These are phyloP conservation scores for Cybosia mesomella DNA, from an alignment of 2,888 invertebrate species.

Conservation along the genomic window DNA sequence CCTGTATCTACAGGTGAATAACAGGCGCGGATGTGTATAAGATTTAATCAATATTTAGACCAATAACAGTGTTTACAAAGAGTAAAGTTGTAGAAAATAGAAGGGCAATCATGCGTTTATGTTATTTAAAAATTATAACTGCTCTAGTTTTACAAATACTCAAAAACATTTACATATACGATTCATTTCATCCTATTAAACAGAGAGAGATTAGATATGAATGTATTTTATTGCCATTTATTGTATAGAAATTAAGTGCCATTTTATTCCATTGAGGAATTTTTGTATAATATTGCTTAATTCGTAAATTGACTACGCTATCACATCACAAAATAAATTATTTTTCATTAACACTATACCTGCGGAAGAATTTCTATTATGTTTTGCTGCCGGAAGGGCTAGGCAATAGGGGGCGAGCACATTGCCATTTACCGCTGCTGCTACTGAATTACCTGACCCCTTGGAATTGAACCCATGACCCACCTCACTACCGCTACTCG, in stretches of 20 bases:
- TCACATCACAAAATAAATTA: constrained; percentile 32
- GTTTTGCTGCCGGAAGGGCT: not conserved
- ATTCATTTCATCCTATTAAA: not conserved
- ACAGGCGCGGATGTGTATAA: constrained; percentile 33
- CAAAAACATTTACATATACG: not conserved
- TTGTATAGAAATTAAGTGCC: not conserved
- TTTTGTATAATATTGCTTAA: constrained; percentile 28
- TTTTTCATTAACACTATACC: not conserved
- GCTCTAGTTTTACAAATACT: constrained; percentile 4
- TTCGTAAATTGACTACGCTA: constrained; percentile 21
- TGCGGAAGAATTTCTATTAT: not conserved
- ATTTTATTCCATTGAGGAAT: constrained; percentile 36
- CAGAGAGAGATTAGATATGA: not conserved
- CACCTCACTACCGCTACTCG: not conserved
- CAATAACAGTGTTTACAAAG: constrained; percentile 29
- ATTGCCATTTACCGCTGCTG: not conserved
- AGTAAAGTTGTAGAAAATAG: constrained; percentile 36
- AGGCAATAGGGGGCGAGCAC: not conserved
- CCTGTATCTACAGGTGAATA: constrained; percentile 31
- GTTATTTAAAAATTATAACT: constrained; percentile 11
- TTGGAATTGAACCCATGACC: not conserved
- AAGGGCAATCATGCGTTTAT: constrained; percentile 22
- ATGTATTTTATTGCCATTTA: no score
- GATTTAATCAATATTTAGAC: constrained; percentile 42
- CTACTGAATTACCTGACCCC: not conserved